Percentiles rank a stretch among this genome's conserved stretches.
Conservation (phyloP, 2,888 invertebrate genomes). For the Camponotus fellah region DNA sequence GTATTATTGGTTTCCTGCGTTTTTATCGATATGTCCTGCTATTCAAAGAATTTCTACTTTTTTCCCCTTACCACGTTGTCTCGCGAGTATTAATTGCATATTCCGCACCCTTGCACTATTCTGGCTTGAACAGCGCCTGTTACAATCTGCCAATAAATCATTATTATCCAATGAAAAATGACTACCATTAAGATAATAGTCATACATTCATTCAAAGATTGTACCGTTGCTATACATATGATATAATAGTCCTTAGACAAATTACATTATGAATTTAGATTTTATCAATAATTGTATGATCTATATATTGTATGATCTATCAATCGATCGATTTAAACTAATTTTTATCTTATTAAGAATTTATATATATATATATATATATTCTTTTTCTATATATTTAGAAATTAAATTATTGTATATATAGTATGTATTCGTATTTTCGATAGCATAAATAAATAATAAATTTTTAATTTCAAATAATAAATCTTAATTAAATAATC, state of each 20-base stretch:
- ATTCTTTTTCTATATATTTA: not conserved
- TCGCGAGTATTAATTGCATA: constrained; percentile 2
- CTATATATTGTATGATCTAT: not conserved
- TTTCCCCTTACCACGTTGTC: not conserved
- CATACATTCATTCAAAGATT: not conserved
- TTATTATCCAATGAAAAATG: constrained; percentile 2
- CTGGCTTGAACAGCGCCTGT: not conserved
- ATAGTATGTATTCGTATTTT: no score
- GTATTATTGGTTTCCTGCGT: not conserved
- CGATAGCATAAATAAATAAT: no score
- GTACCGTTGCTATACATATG: not conserved
- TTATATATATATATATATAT: not conserved
- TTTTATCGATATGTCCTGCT: constrained; percentile 1
- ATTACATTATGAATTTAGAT: not conserved
- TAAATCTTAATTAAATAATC: no score
- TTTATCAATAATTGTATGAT: not conserved
- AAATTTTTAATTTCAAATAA: no score
- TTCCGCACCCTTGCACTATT: not conserved
- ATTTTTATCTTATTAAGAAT: constrained; percentile 4
- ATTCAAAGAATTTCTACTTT: constrained; percentile 3
- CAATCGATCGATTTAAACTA: no score
- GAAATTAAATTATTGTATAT: not conserved
- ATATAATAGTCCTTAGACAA: not conserved
- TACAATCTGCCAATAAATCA: constrained; percentile 8
- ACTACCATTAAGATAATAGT: not conserved